Evolutionary conservation across 2,888 invertebrate genomes (phyloP).

Genomic region (Volucella bombylans): DNA sequence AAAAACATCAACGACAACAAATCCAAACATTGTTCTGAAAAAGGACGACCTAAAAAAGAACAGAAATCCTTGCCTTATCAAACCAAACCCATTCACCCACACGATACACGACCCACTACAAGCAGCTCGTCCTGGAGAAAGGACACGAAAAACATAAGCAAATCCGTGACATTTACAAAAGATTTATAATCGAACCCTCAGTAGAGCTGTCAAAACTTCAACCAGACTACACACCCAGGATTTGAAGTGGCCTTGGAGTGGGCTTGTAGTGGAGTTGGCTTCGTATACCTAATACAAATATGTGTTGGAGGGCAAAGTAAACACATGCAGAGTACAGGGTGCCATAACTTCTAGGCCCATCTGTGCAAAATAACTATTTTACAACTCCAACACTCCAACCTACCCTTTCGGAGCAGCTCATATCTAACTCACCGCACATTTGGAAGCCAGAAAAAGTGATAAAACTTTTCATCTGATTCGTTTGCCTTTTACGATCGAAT

Average conservation of each 20-base stretch:
- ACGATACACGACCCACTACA: not conserved
- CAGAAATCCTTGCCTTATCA: constrained; percentile 43
- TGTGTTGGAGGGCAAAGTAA: constrained; percentile 31
- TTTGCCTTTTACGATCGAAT: constrained; percentile 67
- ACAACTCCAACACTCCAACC: constrained; percentile 1
- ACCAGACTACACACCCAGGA: constrained; percentile 8
- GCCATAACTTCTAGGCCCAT: constrained; percentile 63
- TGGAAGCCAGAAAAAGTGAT: constrained; percentile 55
- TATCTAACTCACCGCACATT: constrained; percentile 54
- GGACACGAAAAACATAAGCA: constrained; percentile 67
- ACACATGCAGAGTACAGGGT: constrained; percentile 18
- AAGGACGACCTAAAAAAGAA: constrained; percentile 7
- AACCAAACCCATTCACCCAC: constrained; percentile 29
- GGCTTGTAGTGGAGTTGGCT: too few relatives aligned
- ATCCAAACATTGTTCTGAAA: not conserved
- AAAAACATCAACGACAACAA: constrained; percentile 6
- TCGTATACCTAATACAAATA: not conserved
- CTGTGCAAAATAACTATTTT: constrained; percentile 66
- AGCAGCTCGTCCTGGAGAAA: constrained; percentile 3
- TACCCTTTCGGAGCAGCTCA: not conserved
- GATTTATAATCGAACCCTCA: constrained; percentile 72
- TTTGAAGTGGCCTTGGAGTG: too few relatives aligned
- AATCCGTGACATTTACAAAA: constrained; percentile 71
- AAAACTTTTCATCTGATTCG: constrained; percentile 70
- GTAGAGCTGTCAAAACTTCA: constrained; percentile 68